Evolutionary conservation across 2,888 invertebrate genomes (phyloP), one percentile per base, ranked within the genome.

Genomic region (Caenorhabditis doughertyi): DNA sequence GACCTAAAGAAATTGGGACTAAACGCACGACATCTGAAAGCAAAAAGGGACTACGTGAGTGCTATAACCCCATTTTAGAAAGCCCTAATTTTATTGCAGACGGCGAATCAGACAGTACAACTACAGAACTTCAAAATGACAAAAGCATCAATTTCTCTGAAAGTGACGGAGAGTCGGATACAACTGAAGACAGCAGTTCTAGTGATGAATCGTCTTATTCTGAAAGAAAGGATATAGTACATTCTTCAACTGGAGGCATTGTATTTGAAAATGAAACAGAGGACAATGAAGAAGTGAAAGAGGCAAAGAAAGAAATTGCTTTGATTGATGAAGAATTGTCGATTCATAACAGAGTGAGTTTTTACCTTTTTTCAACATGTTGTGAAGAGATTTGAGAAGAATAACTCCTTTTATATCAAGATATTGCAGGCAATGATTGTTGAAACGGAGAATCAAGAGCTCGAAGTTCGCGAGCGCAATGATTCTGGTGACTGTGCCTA

Each of bases 21-120:
- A 55, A 71, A n/a, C 70, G 81, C 3, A 76, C 76, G 1, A 81
- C 81, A 23, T 71, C 81, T 25, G 81, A 81, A 13, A 81, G 81
- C 42, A 76, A 81, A 21, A 47, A 35, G 4, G 60, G 81, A 47
- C 35, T 81, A 9, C 32, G 72, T 68, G 16, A 55, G 55, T 55
- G 4, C 9, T 3, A 13, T n/a, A 5, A 29, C 42, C 7, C 25
- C 0, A 32, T 29, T 16, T 8, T 7, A 32, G 35, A 23, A 18
- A 49, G 13, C 3, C 65, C 3, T 4, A 11, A 16, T 23, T 35
- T 39, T 44, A 3, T 47, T 73, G 21, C 23, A 74, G 74, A 74
- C 49, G 74, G 65, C 16, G 73, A 64, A 1, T 73, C 73, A 0
- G 64, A 64, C 27, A 62, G 27, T 16, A 55, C 64, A 16, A 64